Evolutionary conservation across 2,888 invertebrate species (phyloP).

Genomic region (Iphiclides podalirius): DNA sequence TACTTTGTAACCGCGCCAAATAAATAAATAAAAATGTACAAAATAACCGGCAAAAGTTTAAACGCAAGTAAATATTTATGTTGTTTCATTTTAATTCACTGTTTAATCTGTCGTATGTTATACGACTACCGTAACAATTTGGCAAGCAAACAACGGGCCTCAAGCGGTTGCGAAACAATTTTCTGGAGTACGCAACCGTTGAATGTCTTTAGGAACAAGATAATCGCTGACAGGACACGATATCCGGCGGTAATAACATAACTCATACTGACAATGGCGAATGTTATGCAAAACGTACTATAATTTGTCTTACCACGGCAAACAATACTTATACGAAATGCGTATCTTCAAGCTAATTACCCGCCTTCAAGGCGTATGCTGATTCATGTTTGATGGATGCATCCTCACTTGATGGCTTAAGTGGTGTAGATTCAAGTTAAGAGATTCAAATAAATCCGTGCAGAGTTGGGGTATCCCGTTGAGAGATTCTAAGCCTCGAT

Average conservation of each 20-base stretch:
- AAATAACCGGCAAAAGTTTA: no score
- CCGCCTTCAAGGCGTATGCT: not conserved
- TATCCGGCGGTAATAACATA: slow-evolving; percentile 20
- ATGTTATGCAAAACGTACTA: slow-evolving; percentile 14
- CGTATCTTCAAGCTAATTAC: not conserved
- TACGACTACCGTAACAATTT: no score
- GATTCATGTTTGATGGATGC: not conserved
- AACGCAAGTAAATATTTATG: no score
- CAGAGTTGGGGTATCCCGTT: no score
- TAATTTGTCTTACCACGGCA: slow-evolving; percentile 5
- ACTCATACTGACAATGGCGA: slow-evolving; percentile 18
- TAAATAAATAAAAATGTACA: no score
- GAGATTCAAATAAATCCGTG: no score
- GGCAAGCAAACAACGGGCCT: slow-evolving; percentile 43
- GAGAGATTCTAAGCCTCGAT: no score
- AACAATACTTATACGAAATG: slow-evolving; percentile 7
- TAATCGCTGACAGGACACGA: slow-evolving; percentile 19
- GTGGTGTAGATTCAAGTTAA: not conserved
- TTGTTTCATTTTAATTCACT: no score
- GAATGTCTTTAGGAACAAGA: slow-evolving; percentile 28
- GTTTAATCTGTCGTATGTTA: no score
- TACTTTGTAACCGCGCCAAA: no score
- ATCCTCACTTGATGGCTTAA: not conserved
- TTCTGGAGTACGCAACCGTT: slow-evolving; percentile 51
- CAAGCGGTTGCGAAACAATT: slow-evolving; percentile 42